These are phyloP conservation scores for Chaetodon trifasciatus DNA, from an alignment of 2,797 vertebrate genomes.

Conservation along the genomic window DNA sequence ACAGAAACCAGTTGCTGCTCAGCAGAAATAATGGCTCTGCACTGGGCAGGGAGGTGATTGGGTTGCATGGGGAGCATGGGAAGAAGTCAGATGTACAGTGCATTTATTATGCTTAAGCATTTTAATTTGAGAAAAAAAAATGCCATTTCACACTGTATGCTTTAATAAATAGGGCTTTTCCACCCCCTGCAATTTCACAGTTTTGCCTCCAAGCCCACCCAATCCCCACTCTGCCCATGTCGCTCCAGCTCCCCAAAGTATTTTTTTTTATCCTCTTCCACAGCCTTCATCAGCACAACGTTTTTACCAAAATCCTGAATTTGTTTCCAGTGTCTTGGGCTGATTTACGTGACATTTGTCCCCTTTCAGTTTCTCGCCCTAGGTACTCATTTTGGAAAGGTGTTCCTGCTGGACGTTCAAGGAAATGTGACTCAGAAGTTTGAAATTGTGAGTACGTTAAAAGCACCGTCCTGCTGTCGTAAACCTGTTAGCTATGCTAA, in stretches of 20 bases:
- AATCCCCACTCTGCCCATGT: constrained; percentile 79
- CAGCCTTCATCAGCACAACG: constrained; percentile 75
- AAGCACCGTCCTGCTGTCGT: neutral
- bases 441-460: constrained; percentile 93
- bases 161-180: constrained; percentile 90
- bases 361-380: constrained; percentile 94
- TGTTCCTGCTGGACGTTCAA: constrained; percentile 96
- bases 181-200: constrained; percentile 89
- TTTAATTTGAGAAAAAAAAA: constrained; percentile 86
- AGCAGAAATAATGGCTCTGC: constrained; percentile 75
- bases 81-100: constrained; percentile 84
- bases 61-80: constrained; percentile 69
- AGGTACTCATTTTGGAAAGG: constrained; percentile 98
- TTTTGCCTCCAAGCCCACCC: constrained; percentile 85
- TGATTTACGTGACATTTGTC: constrained; percentile 26
- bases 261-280: constrained; percentile 87
- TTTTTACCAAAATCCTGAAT: constrained; percentile 64
- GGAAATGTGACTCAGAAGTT: constrained; percentile 98
- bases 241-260: constrained; percentile 77
- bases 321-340: constrained; percentile 60
- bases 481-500: neutral
- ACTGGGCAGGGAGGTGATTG: constrained; percentile 71
- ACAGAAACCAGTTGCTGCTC: constrained; percentile 79
- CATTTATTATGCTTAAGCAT: constrained; percentile 91
- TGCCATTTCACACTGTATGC: constrained; percentile 91